These are phyloP conservation scores for Steatornis caripensis DNA, from an alignment of 2,113 vertebrate genomes.

Conservation along the genomic window DNA sequence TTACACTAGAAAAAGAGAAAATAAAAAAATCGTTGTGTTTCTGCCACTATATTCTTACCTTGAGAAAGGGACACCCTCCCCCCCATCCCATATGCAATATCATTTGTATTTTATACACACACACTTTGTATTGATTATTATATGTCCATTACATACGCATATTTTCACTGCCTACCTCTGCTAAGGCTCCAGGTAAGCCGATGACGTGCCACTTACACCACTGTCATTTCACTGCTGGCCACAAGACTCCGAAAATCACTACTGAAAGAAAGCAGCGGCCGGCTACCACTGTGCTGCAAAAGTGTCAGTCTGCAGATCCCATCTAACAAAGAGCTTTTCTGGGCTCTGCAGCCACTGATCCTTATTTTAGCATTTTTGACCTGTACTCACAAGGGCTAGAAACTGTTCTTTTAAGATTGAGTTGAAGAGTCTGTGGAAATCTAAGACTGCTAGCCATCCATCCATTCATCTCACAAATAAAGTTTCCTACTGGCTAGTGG, in stretches of 20 bases:
- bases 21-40: too few relatives aligned
- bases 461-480: not conserved
- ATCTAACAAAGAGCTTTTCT: not conserved
- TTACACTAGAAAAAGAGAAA: fast-evolving
- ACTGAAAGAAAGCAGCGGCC: not conserved
- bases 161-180: not conserved
- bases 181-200: not conserved
- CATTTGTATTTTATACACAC: not conserved
- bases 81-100: fast-evolving
- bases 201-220: fast-evolving
- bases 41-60: too few relatives aligned
- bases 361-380: not conserved
- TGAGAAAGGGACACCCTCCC: not conserved
- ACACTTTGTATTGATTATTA: not conserved
- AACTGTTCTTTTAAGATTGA: not conserved
- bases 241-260: not conserved
- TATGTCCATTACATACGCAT: not conserved
- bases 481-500: not conserved
- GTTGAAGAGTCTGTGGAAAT: not conserved
- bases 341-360: not conserved
- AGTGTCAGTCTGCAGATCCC: not conserved
- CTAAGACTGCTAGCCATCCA: not conserved
- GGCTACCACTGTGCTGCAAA: fast-evolving
- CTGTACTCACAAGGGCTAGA: not conserved
- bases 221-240: not conserved